Conservation (phyloP, 2,888 invertebrate genomes). For the Petrolisthes cinctipes region DNA sequence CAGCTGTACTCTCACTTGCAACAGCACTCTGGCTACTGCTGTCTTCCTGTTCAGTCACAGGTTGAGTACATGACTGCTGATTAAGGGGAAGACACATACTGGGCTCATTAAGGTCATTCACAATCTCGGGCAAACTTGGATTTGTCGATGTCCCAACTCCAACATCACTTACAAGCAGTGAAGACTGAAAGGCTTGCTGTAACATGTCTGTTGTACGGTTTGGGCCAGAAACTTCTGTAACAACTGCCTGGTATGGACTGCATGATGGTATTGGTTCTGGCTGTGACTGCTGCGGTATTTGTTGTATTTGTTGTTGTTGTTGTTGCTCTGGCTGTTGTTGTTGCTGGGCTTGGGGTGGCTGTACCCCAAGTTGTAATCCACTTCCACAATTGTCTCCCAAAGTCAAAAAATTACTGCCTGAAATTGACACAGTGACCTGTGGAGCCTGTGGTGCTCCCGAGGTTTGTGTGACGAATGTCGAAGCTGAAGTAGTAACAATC, state of each 20-base stretch:
- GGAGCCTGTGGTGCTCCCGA: background rate
- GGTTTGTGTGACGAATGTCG: background rate
- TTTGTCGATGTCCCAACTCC: conserved; percentile 32
- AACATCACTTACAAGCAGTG: conserved; percentile 22
- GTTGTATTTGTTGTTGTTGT: background rate
- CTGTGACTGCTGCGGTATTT: background rate
- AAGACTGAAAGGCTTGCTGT: conserved; percentile 33
- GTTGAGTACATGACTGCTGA: background rate
- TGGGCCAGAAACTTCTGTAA: background rate
- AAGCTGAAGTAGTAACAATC: background rate
- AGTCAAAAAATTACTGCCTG: background rate
- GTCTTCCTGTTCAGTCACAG: background rate
- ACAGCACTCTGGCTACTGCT: background rate
- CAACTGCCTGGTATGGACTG: background rate
- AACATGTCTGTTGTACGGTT: conserved; percentile 28
- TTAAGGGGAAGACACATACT: conserved; percentile 12
- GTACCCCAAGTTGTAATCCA: background rate
- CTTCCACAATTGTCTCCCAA: background rate
- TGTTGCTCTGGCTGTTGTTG: background rate
- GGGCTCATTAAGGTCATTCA: conserved; percentile 33
- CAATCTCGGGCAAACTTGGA: conserved; percentile 10
- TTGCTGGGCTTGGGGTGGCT: no score
- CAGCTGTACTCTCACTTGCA: background rate
- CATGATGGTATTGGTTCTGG: background rate
- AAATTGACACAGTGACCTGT: background rate